Percentiles rank a stretch among this genome's conserved stretches.
phyloP scores from a whole-genome alignment of 2,888 invertebrate genomes.

The Rotaria sp. region DNA sequence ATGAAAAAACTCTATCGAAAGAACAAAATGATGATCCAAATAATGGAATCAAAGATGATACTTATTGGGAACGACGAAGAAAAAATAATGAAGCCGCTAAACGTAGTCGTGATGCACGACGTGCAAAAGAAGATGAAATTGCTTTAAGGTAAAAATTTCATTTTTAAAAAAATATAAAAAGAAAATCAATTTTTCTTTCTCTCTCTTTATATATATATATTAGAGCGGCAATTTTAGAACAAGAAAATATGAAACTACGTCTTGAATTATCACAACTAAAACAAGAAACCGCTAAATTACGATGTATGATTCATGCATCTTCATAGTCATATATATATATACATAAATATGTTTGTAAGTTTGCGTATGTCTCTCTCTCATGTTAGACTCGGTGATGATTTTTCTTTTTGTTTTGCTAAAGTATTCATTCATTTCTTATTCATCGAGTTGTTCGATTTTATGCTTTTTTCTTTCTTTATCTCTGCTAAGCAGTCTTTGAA shows the following conservation, averaged over 20 bases:
- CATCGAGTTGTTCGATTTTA: not conserved
- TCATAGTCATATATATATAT: not conserved
- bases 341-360: not conserved
- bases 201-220: not conserved
- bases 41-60: conserved; percentile 63
- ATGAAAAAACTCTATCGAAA: not conserved
- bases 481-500: not conserved
- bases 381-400: conserved; percentile 4
- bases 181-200: no score
- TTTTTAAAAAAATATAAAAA: not conserved
- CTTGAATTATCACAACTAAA: conserved; percentile 65
- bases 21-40: not conserved
- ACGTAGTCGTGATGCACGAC: conserved; percentile 77
- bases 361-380: not conserved
- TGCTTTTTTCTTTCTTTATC: not conserved
- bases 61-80: conserved; percentile 76
- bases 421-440: conserved; percentile 7
- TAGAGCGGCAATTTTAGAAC: conserved; percentile 74
- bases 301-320: conserved; percentile 55
- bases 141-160: conserved; percentile 63
- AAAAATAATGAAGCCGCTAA: conserved; percentile 93
- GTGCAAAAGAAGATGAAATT: conserved; percentile 82
- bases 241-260: conserved; percentile 72
- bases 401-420: not conserved
- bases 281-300: conserved; percentile 62